phyloP scores from a whole-genome alignment of 2,888 invertebrate genomes.

The Limnephilus marmoratus region DNA sequence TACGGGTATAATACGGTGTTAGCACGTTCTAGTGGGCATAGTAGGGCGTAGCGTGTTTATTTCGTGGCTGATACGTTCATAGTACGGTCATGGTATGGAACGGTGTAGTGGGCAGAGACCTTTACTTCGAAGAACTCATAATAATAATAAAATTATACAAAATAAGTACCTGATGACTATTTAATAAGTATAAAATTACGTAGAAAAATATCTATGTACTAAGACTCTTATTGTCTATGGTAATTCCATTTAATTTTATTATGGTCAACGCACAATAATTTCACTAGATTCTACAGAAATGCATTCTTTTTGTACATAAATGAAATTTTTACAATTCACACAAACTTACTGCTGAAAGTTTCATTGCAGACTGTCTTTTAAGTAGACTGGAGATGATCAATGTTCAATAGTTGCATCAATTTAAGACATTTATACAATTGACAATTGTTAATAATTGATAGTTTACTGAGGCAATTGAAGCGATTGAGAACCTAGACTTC shows the following conservation, averaged over 20 bases:
- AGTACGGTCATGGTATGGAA: too few relatives aligned
- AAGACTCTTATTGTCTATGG: neutral
- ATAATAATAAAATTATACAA: neutral
- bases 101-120: too few relatives aligned
- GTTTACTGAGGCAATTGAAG: too few relatives aligned
- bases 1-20: too few relatives aligned
- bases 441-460: too few relatives aligned
- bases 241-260: neutral
- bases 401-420: too few relatives aligned
- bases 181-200: neutral
- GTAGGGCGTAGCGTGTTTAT: too few relatives aligned
- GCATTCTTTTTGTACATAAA: neutral
- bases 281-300: neutral
- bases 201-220: neutral
- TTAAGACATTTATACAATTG: too few relatives aligned
- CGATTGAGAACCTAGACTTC: too few relatives aligned
- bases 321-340: neutral
- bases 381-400: too few relatives aligned
- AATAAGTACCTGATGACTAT: neutral
- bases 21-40: too few relatives aligned
- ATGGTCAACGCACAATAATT: neutral
- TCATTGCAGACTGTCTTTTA: neutral
- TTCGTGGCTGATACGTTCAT: too few relatives aligned
- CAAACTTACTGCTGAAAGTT: neutral
- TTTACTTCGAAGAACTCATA: neutral